phyloP scores from a whole-genome alignment of 2,113 vertebrate species.

The Otolemur garnettii region DNA sequence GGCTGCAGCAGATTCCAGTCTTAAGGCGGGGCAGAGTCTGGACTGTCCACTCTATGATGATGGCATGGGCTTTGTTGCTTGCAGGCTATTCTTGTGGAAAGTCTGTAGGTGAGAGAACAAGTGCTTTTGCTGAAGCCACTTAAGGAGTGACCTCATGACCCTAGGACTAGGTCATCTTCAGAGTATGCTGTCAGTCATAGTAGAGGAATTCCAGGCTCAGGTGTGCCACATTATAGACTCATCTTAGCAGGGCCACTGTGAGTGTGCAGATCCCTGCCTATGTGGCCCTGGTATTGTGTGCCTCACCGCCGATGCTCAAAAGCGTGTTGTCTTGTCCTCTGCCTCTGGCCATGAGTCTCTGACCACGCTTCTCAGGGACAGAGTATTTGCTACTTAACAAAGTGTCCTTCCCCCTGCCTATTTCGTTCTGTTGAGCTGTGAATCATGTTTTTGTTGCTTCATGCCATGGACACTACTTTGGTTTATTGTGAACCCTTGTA shows the following conservation, averaged over 20 bases:
- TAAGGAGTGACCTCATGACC: background rate
- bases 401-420: background rate
- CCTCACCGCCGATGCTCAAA: background rate
- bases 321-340: background rate
- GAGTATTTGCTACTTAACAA: background rate
- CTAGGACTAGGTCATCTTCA: background rate
- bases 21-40: background rate
- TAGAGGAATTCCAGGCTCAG: background rate
- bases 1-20: background rate
- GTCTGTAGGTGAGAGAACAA: accelerated
- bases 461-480: no score
- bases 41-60: background rate
- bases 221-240: accelerated
- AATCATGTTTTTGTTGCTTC: background rate
- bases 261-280: background rate
- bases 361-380: background rate
- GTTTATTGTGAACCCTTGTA: background rate
- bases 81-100: accelerated
- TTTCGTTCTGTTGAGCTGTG: background rate
- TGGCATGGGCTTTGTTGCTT: background rate
- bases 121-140: background rate
- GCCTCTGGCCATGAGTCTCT: background rate
- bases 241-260: background rate
- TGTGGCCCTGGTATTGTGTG: background rate
- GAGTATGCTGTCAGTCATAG: background rate